Evolutionary conservation across 2,888 invertebrate species (phyloP), one percentile per base, ranked within the genome.

Genomic region (Coecobrya sp.): DNA sequence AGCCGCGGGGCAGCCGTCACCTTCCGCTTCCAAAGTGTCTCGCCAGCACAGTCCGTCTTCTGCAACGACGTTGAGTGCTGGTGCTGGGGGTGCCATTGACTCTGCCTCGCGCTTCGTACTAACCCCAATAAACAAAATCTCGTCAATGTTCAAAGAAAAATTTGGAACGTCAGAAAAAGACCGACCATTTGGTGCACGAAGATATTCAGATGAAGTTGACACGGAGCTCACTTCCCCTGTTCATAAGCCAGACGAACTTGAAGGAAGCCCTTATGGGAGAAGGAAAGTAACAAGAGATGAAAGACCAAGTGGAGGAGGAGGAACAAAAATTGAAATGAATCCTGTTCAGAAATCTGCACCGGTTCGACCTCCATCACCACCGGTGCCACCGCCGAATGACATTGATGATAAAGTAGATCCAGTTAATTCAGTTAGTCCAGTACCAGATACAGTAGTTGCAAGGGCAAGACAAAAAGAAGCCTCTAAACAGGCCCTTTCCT

Each of bases 1-100:
- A 94, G 93, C 94, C 86, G 92, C 93, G 93, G 93, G 92, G 85
- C 92, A 89, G 55, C 52, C 11, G 22, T 73, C 88, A 45, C 85
- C 92, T 8, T 52, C 89, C 22, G 11, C 89, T 19, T 19, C 85
- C 16, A 86, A 81, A 27, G 42, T 27, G 27, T 81, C 81, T 45
- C 91, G 91, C 22, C 91, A 91, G 91, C 86, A 82, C 70, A 92
- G 88, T 30, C 88, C 91, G 42, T 91, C 88, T 13, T 62, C 92
- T n/a, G 65, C 82, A 13, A 85, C 88, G 19, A 87, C 87, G 0
- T 36, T 86, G 16, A 81, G 70, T 45, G 91, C 91, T 82, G 90
- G 70, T 45, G 91, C 91, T 82, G 90, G 79, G 25, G 92, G 82
- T 16, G 81, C 62, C 19, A n/a, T 91, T 65, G 91, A 91, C 36